These are phyloP conservation scores for Galaxias olidus DNA, from an alignment of 2,797 vertebrate genomes.

Conservation along the genomic window DNA sequence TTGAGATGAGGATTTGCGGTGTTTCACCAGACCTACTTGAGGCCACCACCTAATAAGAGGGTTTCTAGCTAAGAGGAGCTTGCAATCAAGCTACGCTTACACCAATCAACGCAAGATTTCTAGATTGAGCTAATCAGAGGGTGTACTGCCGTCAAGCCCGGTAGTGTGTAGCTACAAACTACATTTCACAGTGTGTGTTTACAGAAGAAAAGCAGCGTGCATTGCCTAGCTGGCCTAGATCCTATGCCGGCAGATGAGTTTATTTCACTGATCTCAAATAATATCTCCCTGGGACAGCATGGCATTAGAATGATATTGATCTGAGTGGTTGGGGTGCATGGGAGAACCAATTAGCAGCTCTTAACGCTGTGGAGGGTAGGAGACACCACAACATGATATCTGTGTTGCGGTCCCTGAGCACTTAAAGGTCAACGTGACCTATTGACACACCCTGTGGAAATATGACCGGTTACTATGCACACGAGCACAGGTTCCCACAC, in stretches of 20 bases:
- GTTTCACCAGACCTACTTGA: conserved; percentile 11
- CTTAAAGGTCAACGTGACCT: conserved; percentile 60
- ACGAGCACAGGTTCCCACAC: conserved; percentile 41
- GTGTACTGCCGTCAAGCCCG: background rate
- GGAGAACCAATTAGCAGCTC: conserved; percentile 61
- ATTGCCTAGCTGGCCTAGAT: no score
- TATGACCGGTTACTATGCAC: conserved; percentile 52
- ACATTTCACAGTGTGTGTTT: no score
- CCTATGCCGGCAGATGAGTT: no score
- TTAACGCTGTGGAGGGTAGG: conserved; percentile 41
- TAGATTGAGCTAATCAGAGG: background rate
- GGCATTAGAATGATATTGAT: conserved; percentile 39
- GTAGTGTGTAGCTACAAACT: no score
- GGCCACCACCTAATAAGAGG: conserved; percentile 19
- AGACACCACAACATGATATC: conserved; percentile 62
- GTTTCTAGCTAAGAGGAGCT: background rate
- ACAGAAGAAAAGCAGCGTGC: no score
- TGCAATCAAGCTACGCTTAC: conserved; percentile 2
- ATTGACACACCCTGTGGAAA: conserved; percentile 59
- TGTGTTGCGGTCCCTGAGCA: conserved; percentile 31
- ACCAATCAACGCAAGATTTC: background rate
- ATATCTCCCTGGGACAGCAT: background rate
- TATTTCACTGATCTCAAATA: no score
- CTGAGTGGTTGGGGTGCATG: conserved; percentile 41
- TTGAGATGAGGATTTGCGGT: conserved; percentile 26